phyloP scores from a whole-genome alignment of 1,140 invertebrate genomes.

The Coptotermes formosanus region DNA sequence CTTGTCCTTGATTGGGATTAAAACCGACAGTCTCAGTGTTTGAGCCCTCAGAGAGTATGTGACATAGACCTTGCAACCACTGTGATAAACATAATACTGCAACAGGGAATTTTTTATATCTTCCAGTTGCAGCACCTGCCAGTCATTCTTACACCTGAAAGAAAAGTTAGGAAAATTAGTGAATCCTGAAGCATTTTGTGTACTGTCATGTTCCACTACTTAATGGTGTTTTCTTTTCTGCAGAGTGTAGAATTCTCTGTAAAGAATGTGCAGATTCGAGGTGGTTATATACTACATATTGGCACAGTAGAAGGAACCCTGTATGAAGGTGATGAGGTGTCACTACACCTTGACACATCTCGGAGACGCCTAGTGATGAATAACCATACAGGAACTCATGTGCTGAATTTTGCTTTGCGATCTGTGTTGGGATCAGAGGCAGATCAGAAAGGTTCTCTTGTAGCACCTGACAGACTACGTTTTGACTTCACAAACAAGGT shows the following conservation, averaged over 20 bases:
- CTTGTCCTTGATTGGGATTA: too few species aligned
- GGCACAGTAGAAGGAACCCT: slow-evolving; percentile 84
- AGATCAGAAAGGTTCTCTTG: slow-evolving; percentile 97
- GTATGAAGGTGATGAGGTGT: slow-evolving; percentile 82
- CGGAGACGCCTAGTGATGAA: slow-evolving; percentile 91
- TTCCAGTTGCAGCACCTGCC: too few species aligned
- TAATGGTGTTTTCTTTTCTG: slow-evolving; percentile 37
- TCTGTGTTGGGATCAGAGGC: slow-evolving; percentile 85
- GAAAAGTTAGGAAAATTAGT: too few species aligned
- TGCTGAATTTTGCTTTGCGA: slow-evolving; percentile 92
- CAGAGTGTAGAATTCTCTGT: slow-evolving; percentile 86
- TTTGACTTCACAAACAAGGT: slow-evolving; percentile 98
- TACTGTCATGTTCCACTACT: not conserved
- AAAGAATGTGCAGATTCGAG: slow-evolving; percentile 93
- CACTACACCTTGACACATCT: slow-evolving; percentile 78
- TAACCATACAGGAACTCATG: slow-evolving; percentile 98
- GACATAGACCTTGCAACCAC: too few species aligned
- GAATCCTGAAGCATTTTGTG: too few species aligned
- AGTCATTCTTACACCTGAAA: too few species aligned
- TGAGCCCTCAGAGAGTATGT: too few species aligned
- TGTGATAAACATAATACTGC: too few species aligned
- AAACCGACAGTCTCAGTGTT: too few species aligned
- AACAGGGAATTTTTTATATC: too few species aligned
- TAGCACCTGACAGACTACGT: slow-evolving; percentile 91
- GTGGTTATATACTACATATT: slow-evolving; percentile 93